Conservation (phyloP, 2,888 invertebrate genomes). For the Eilema sororculum region DNA sequence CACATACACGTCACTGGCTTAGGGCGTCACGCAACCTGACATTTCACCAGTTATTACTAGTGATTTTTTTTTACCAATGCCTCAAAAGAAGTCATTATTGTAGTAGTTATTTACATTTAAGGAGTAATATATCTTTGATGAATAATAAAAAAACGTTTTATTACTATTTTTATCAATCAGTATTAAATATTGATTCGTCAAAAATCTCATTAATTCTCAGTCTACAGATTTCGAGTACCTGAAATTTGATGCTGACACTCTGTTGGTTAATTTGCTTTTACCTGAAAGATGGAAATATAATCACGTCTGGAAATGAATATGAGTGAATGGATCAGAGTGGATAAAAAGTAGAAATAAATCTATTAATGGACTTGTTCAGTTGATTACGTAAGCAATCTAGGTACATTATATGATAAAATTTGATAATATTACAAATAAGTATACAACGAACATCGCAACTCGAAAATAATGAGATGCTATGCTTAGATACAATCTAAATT, state of each 20-base stretch:
- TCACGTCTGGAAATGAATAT: neutral
- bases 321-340: too few species aligned
- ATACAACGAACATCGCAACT: neutral
- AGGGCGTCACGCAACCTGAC: too few species aligned
- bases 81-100: too few species aligned
- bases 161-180: neutral
- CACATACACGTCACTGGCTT: too few species aligned
- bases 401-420: neutral
- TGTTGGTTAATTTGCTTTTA: slow-evolving; percentile 29
- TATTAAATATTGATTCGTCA: neutral
- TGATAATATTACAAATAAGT: neutral
- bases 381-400: neutral
- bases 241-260: slow-evolving; percentile 24
- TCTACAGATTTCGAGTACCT: slow-evolving; percentile 25
- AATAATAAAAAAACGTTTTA: neutral
- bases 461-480: slow-evolving; percentile 17
- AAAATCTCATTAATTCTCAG: slow-evolving; percentile 15
- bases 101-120: too few species aligned
- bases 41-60: too few species aligned
- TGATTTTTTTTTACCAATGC: too few species aligned
- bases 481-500: slow-evolving; percentile 21
- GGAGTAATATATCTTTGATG: neutral
- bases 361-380: neutral
- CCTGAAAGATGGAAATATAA: slow-evolving; percentile 35
- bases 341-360: neutral